Conservation (phyloP, 2,797 vertebrate species). For the Aphelocoma californica region DNA sequence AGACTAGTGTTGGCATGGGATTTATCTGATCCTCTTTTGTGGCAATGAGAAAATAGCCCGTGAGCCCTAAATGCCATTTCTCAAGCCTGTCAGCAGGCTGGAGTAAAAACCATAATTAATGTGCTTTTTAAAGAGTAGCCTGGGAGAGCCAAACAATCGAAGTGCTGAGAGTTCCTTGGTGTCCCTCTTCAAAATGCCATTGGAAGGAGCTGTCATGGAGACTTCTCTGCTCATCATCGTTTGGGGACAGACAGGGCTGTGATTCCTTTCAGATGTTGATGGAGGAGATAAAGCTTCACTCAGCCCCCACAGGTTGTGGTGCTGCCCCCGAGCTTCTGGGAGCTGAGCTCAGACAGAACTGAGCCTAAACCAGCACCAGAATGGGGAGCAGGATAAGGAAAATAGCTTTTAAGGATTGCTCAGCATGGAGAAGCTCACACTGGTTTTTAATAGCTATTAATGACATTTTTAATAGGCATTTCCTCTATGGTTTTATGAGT, state of each 20-base stretch:
- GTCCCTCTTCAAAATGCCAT: background rate
- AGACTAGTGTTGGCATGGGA: background rate
- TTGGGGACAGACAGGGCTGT: background rate
- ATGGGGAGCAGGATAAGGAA: background rate
- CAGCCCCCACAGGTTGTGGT: background rate
- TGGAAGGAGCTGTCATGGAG: slow-evolving; percentile 26
- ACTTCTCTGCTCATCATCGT: background rate
- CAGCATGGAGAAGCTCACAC: background rate
- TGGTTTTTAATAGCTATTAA: background rate
- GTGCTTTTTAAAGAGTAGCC: slow-evolving; percentile 37
- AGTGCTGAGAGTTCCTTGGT: background rate
- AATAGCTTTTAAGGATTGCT: background rate
- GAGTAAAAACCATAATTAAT: slow-evolving; percentile 27
- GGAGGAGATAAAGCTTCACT: background rate
- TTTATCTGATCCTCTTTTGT: slow-evolving; percentile 46
- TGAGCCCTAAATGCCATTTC: slow-evolving; percentile 1
- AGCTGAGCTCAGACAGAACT: background rate
- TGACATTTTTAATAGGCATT: background rate
- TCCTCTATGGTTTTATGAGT: background rate
- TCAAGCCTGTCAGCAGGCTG: slow-evolving; percentile 5
- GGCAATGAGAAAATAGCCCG: background rate
- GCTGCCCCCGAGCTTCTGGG: background rate
- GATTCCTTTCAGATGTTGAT: background rate
- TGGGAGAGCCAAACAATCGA: slow-evolving; percentile 16
- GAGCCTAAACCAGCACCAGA: background rate